Base-by-base conservation (phyloP, 2,797 vertebrate species). In the Bryconaethiops microstoma region DNA sequence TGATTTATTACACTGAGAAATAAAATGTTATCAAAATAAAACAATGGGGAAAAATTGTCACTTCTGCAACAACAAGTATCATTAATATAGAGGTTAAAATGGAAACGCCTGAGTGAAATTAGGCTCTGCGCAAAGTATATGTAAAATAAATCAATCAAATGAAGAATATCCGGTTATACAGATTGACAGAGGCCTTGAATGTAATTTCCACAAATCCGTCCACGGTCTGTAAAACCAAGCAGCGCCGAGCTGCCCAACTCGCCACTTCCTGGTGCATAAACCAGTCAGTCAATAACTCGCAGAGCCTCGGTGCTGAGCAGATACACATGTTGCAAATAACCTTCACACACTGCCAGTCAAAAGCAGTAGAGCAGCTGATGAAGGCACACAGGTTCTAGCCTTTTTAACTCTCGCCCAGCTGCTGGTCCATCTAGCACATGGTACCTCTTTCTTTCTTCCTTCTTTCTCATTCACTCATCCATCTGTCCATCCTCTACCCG, bases 161-260 rank as follows among this genome's bases (percentile, higher is more conserved):
- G 29, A 21, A 54, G n/a, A 45, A 64, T 19, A 17, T 17, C 29
- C 35, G 14, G 21, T 21, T 50, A 48, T 48, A 40, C 50, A 48
- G 73, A 81, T 19, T 60, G 73, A 70, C 60, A 62, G 23, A 29
- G 10, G 21, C 13, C 12, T 39, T 39, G 14, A 10, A 67, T 23
- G 45, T 78, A 40, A 72, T 69, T 79, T 79, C n/a, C 68, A 74
- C 59, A 68, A 79, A 73, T 57, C 69, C 25, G 29, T 74, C 23
- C 35, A 39, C 0, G 39, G 19, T 76, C 25, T 52, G n/a, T 48
- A 74, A 76, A n/a, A 77, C 35, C 74, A 29, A 62, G 71, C 5
- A n/a, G 45, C 65, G 64, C 80, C 70, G 74, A 85, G 54, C 13
- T 64, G 64, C 52, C 60, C 67, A 64, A 71, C 48, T 50, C 35